These are phyloP conservation scores for Caloenas nicobarica DNA, from an alignment of 2,113 vertebrate genomes.

Conservation along the genomic window DNA sequence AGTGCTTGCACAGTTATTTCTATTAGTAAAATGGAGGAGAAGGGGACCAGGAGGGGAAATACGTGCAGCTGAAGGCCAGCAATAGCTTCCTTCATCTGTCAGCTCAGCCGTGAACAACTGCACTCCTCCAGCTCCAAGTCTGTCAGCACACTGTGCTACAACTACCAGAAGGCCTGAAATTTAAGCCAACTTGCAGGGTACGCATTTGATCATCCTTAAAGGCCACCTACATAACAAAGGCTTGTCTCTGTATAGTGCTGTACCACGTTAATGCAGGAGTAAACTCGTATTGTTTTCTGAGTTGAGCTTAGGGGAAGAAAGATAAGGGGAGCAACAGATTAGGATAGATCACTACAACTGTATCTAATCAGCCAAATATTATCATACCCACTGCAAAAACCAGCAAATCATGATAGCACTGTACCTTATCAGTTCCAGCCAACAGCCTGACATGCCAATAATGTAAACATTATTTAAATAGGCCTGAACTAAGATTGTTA, in stretches of 20 bases:
- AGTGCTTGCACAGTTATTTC: not conserved
- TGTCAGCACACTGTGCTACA: not conserved
- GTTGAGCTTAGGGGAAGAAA: not conserved
- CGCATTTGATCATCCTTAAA: not conserved
- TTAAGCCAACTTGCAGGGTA: not conserved
- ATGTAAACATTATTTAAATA: not conserved
- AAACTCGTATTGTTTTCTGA: not conserved
- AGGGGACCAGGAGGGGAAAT: not conserved
- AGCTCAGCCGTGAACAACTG: not conserved
- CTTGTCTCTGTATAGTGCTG: not conserved
- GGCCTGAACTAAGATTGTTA: not conserved
- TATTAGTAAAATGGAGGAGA: not conserved
- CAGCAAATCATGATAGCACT: not conserved
- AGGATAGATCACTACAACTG: not conserved
- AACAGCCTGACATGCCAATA: not conserved
- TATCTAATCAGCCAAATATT: not conserved
- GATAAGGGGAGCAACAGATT: not conserved
- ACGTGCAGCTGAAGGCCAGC: not conserved
- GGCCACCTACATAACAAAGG: not conserved
- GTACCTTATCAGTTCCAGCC: not conserved
- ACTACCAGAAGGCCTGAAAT: not conserved
- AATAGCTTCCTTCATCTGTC: not conserved
- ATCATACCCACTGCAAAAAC: not conserved
- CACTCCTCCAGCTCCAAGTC: not conserved
- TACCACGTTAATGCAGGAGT: not conserved